Evolutionary conservation across 1,140 invertebrate species (phyloP).

Genomic region (Cyrtorhinus lividipennis): DNA sequence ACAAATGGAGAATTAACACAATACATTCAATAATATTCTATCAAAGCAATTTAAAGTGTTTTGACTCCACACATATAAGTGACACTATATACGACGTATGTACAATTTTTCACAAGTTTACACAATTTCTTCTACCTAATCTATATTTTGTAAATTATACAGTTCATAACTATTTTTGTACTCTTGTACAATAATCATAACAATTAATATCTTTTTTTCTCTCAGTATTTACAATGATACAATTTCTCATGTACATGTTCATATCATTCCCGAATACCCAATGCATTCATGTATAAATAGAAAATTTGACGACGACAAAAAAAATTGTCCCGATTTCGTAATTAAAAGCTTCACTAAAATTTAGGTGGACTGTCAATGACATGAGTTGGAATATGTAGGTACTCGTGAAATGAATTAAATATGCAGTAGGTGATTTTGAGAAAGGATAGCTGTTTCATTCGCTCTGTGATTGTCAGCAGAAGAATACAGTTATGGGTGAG

Average conservation of each 20-base stretch:
- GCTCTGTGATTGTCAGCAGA: too few species aligned
- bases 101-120: constrained; percentile 6
- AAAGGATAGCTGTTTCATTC: too few species aligned
- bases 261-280: not conserved
- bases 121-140: not conserved
- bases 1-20: constrained; percentile 5
- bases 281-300: too few species aligned
- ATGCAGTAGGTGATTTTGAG: too few species aligned
- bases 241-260: not conserved
- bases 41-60: constrained; percentile 2
- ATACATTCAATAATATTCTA: not conserved
- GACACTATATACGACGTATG: constrained; percentile 4
- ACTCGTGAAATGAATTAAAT: too few species aligned
- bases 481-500: too few species aligned
- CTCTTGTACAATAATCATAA: constrained; percentile 2
- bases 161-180: constrained; percentile 7
- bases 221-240: constrained; percentile 6
- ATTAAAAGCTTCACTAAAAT: too few species aligned
- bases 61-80: not conserved
- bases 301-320: too few species aligned
- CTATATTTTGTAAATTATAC: constrained; percentile 6
- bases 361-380: too few species aligned
- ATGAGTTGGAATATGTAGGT: too few species aligned
- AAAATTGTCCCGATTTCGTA: too few species aligned
- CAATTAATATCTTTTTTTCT: not conserved